phyloP scores from a whole-genome alignment of 1,140 invertebrate species.

The Pseudomyrmex concolor region DNA sequence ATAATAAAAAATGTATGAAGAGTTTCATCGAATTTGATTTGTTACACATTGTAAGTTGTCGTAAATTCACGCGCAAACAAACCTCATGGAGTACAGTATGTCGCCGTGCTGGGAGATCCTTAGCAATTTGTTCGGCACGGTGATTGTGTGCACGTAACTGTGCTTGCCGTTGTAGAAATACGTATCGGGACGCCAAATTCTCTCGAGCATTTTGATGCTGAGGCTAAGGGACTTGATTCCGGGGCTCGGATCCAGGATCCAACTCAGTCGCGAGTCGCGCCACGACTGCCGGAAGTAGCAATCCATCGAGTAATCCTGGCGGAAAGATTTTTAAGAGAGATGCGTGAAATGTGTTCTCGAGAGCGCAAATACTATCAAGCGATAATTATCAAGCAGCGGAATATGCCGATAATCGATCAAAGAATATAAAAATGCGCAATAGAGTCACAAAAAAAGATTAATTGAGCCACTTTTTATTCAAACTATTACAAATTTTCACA shows the following conservation, averaged over 20 bases:
- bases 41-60: slow-evolving; percentile 1
- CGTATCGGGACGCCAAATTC: slow-evolving; percentile 98
- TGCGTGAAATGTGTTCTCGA: not conserved
- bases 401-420: not conserved
- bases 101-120: slow-evolving; percentile 95
- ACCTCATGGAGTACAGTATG: slow-evolving; percentile 98
- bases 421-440: no score
- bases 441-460: no score
- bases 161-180: slow-evolving; percentile 97
- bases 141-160: slow-evolving; percentile 97
- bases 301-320: slow-evolving; percentile 98
- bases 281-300: slow-evolving; percentile 97
- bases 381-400: not conserved
- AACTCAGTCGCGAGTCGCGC: slow-evolving; percentile 93
- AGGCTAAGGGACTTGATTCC: slow-evolving; percentile 91
- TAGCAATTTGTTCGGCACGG: slow-evolving; percentile 96
- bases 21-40: not conserved
- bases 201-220: slow-evolving; percentile 95
- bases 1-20: not conserved
- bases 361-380: not conserved
- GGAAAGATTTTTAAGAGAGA: slow-evolving; percentile 11
- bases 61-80: slow-evolving; percentile 62
- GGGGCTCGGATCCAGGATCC: slow-evolving; percentile 88
- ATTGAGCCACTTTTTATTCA: no score
- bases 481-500: not conserved